Percentiles rank a stretch among this genome's conserved stretches.
Evolutionary conservation across 2,888 invertebrate genomes (phyloP).

Genomic region (Matsumyia berberina): DNA sequence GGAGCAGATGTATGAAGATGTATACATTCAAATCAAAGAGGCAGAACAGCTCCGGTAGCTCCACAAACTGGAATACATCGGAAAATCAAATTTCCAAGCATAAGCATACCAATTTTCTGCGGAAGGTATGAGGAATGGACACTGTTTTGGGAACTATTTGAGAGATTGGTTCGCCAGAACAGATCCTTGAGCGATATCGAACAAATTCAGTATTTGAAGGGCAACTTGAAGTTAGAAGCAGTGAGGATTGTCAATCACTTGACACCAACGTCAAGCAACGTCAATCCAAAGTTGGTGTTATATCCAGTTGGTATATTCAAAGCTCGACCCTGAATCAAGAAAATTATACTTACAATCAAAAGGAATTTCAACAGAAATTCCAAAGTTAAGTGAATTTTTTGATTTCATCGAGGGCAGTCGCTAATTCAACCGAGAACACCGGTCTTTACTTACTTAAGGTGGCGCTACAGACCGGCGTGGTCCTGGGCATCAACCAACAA

Average conservation of each 20-base stretch:
- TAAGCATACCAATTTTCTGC: constrained; percentile 3
- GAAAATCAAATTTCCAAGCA: constrained; percentile 21
- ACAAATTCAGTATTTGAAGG: constrained; percentile 20
- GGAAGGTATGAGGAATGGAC: too few species aligned
- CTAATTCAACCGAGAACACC: too few species aligned
- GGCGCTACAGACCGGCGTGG: too few species aligned
- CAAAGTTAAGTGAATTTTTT: too few species aligned
- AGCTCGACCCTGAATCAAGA: neutral
- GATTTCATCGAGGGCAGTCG: too few species aligned
- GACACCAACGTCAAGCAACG: neutral
- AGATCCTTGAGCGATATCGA: neutral
- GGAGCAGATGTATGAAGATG: too few species aligned
- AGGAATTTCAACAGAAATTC: neutral
- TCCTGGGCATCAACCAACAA: too few species aligned
- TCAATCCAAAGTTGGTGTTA: neutral
- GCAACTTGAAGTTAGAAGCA: constrained; percentile 18
- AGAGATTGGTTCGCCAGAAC: constrained; percentile 11
- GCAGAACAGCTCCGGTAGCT: too few species aligned
- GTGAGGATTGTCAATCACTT: too few species aligned
- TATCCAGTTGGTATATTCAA: neutral
- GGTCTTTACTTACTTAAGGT: too few species aligned
- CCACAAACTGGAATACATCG: constrained; percentile 10
- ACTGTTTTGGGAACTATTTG: constrained; percentile 23
- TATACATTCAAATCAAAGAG: constrained; percentile 20
- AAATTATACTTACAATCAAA: neutral